Evolutionary conservation across 2,797 vertebrate species (phyloP).

Genomic region (Hozukius guyotensis): DNA sequence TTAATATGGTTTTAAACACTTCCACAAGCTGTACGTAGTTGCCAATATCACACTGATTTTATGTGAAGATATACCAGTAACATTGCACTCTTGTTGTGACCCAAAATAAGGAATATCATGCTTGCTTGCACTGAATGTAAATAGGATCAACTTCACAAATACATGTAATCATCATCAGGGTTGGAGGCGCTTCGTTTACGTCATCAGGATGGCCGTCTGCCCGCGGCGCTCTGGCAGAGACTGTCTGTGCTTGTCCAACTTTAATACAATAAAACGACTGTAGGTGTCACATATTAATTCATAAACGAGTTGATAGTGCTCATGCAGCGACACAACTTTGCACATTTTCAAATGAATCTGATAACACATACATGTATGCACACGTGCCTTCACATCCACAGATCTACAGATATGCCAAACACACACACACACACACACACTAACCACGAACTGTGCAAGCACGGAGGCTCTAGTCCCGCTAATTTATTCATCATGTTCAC

Average conservation of each 20-base stretch:
- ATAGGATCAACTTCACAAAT: background rate
- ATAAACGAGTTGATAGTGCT: background rate
- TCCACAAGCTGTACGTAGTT: background rate
- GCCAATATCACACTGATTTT: background rate
- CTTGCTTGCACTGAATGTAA: background rate
- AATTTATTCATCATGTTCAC: slow-evolving; percentile 29
- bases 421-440: background rate
- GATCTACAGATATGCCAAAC: background rate
- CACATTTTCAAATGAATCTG: background rate
- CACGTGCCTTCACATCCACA: background rate
- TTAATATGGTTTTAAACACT: background rate
- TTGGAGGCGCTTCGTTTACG: background rate
- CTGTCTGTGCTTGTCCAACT: background rate
- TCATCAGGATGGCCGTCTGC: background rate
- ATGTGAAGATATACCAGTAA: background rate
- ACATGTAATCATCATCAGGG: background rate
- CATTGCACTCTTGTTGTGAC: background rate
- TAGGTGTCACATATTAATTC: background rate
- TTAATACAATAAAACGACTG: background rate
- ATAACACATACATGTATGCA: background rate
- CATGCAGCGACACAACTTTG: background rate
- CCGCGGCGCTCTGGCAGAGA: background rate
- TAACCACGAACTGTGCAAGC: background rate
- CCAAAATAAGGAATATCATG: background rate
- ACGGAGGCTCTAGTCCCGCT: background rate